Percentiles rank a stretch among this genome's conserved stretches.
Evolutionary conservation across 2,888 invertebrate species (phyloP).

Genomic region (Agriopis leucophaearia): DNA sequence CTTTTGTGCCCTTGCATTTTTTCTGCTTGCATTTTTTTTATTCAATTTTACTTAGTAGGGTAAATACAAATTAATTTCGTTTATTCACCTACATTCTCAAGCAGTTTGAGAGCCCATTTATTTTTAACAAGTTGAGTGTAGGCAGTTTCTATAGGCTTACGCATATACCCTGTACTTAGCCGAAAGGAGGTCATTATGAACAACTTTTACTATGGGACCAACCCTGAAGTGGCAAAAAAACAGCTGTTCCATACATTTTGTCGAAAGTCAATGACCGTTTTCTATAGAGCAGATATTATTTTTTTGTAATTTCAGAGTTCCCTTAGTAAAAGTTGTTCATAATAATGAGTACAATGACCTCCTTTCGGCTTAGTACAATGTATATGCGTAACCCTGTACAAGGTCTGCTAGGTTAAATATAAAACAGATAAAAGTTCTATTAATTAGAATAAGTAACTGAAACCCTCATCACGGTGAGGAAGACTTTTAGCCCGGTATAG

Average conservation of each 20-base stretch:
- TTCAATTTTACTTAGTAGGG: constrained; percentile 38
- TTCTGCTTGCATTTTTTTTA: constrained; percentile 27
- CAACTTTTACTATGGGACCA: too few species aligned
- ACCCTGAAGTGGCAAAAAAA: too few species aligned
- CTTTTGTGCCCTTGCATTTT: constrained; percentile 66
- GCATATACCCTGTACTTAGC: too few species aligned
- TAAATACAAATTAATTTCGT: constrained; percentile 55
- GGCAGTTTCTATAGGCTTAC: constrained; percentile 8
- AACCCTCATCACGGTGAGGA: constrained; percentile 56
- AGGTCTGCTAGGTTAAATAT: constrained; percentile 3
- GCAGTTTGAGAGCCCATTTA: constrained; percentile 10
- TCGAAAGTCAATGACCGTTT: too few species aligned
- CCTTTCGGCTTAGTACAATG: too few species aligned
- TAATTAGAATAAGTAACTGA: constrained; percentile 27
- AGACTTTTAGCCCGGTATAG: constrained; percentile 59
- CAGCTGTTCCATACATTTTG: too few species aligned
- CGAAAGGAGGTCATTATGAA: too few species aligned
- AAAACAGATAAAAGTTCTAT: constrained; percentile 2
- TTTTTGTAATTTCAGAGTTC: too few species aligned
- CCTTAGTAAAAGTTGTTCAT: too few species aligned
- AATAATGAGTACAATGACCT: too few species aligned
- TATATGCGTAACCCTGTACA: too few species aligned
- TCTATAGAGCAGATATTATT: too few species aligned
- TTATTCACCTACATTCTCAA: constrained; percentile 58
- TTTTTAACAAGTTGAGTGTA: constrained; percentile 20